These are phyloP conservation scores for Sylvia atricapilla DNA, from an alignment of 2,113 vertebrate species.

Conservation along the genomic window DNA sequence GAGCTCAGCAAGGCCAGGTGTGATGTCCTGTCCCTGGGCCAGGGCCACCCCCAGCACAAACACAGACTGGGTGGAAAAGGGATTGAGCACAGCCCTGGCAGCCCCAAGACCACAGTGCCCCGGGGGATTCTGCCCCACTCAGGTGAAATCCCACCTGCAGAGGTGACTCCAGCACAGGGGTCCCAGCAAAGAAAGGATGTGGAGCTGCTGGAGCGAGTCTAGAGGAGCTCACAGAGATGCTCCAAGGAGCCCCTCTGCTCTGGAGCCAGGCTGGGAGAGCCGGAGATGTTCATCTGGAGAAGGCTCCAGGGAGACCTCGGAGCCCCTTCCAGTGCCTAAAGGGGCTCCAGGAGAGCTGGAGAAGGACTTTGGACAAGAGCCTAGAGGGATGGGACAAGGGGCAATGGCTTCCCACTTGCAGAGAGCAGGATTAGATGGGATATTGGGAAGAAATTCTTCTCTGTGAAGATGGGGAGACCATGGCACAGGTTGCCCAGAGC, in stretches of 20 bases:
- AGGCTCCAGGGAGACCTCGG: accelerated
- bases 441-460: background rate
- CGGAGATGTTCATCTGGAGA: background rate
- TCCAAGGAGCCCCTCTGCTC: background rate
- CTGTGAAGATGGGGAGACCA: background rate
- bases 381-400: accelerated
- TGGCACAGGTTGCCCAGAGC: background rate
- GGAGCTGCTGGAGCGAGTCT: background rate
- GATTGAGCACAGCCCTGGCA: background rate
- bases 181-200: accelerated
- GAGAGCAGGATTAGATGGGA: background rate
- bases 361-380: background rate
- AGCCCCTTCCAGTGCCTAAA: background rate
- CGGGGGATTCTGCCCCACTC: background rate
- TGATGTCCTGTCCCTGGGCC: background rate
- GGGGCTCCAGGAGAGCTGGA: background rate
- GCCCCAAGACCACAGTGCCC: background rate
- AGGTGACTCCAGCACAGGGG: background rate
- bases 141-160: background rate
- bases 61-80: background rate
- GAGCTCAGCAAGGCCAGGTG: background rate
- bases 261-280: background rate
- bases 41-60: background rate
- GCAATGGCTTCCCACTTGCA: background rate
- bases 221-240: accelerated